These are phyloP conservation scores for Pseudopleuronectes americanus DNA, from an alignment of 2,797 vertebrate genomes.

Conservation along the genomic window DNA sequence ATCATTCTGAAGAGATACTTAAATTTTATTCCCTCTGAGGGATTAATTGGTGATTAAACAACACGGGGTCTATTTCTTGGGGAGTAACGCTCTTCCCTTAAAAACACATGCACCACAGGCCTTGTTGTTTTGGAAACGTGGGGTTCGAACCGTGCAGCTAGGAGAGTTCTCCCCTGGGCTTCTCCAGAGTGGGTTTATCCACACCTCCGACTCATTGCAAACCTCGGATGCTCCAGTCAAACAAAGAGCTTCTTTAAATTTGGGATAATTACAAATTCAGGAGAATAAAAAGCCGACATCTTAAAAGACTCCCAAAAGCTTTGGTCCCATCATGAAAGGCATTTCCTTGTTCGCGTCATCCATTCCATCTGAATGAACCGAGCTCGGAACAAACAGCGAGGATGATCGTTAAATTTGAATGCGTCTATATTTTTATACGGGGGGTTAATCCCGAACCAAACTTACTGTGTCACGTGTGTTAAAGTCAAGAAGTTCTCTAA, in stretches of 20 bases:
- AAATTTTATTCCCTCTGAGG: conserved; percentile 53
- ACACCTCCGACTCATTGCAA: conserved; percentile 64
- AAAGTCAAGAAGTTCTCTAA: conserved; percentile 38
- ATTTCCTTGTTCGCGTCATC: conserved; percentile 29
- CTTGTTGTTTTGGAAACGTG: conserved; percentile 41
- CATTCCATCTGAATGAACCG: conserved; percentile 38
- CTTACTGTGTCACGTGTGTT: conserved; percentile 6
- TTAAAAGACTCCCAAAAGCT: conserved; percentile 35
- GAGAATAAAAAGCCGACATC: conserved; percentile 56
- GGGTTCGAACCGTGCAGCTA: conserved; percentile 45
- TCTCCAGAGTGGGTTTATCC: conserved; percentile 46
- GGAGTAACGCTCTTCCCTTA: conserved; percentile 54
- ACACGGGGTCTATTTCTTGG: conserved; percentile 43
- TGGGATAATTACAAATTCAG: conserved; percentile 53
- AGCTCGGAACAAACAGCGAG: neutral
- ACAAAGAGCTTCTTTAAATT: conserved; percentile 63
- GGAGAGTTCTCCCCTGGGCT: conserved; percentile 30
- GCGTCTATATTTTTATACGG: conserved; percentile 3
- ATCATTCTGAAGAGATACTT: conserved; percentile 33
- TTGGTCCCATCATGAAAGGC: conserved; percentile 28
- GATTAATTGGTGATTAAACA: conserved; percentile 66
- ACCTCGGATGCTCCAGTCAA: conserved; percentile 47
- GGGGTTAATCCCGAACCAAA: conserved; percentile 21
- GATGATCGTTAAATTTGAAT: conserved; percentile 12
- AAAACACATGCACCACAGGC: conserved; percentile 67